Percentiles rank a stretch among this genome's conserved stretches.
Conservation (phyloP, 2,113 vertebrate species). For the Scophthalmus maximus region DNA sequence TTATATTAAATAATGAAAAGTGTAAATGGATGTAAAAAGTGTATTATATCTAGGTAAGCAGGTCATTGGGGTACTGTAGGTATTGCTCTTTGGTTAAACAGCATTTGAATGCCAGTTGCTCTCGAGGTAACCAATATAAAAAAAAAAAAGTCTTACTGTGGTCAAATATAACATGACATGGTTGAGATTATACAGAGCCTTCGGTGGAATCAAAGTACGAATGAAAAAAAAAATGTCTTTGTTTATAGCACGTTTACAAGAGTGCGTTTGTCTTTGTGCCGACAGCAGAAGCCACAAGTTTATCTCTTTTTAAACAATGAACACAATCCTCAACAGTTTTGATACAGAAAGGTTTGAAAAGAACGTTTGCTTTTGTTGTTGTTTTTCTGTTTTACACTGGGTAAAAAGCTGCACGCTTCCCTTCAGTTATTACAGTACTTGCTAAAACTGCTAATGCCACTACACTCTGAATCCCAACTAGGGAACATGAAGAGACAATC, state of each 20-base stretch:
- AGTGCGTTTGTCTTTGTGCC: background rate
- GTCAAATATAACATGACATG: background rate
- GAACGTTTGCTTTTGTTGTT: background rate
- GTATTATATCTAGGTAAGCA: too few relatives aligned
- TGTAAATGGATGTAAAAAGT: too few relatives aligned
- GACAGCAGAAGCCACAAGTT: background rate
- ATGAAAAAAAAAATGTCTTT: background rate
- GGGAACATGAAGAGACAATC: slow-evolving; percentile 32
- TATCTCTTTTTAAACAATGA: background rate
- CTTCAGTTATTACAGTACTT: slow-evolving; percentile 19
- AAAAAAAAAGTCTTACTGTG: background rate
- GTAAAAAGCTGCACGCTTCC: background rate
- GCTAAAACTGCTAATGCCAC: slow-evolving; percentile 8
- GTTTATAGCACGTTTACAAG: background rate
- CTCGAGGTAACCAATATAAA: background rate
- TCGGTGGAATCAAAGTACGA: too few relatives aligned
- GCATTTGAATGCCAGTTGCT: slow-evolving; percentile 1
- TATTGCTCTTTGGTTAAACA: background rate
- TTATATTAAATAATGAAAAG: too few relatives aligned
- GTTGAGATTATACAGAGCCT: background rate
- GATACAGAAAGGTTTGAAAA: background rate
- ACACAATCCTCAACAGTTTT: background rate
- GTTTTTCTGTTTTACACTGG: background rate
- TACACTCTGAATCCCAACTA: slow-evolving; percentile 8
- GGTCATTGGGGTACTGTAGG: too few relatives aligned